phyloP scores from a whole-genome alignment of 2,888 invertebrate genomes.

The Drosophila paracracens region DNA sequence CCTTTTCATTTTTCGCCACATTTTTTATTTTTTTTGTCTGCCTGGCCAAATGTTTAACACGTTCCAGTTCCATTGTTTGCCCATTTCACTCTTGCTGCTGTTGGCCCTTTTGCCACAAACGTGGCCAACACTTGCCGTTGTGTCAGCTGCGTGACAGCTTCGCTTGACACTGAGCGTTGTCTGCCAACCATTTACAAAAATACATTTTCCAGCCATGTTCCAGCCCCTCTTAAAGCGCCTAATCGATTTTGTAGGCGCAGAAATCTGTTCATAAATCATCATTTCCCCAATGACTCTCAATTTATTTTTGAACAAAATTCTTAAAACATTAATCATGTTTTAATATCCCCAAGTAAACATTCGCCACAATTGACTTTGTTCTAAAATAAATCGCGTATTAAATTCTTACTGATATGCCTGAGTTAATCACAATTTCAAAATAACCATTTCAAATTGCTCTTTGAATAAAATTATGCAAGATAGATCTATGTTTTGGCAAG shows the following conservation, averaged over 20 bases:
- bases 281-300: conserved; percentile 29
- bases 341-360: conserved; percentile 3
- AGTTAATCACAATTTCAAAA: neutral
- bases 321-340: conserved; percentile 37
- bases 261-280: conserved; percentile 45
- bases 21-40: conserved; percentile 26
- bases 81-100: neutral
- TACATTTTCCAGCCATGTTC: conserved; percentile 5
- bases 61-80: conserved; percentile 56
- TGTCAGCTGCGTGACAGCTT: conserved; percentile 67
- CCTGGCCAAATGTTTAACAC: conserved; percentile 73
- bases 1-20: neutral
- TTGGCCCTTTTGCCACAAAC: conserved; percentile 27
- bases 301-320: conserved; percentile 25
- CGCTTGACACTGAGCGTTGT: conserved; percentile 54
- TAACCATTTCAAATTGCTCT: neutral
- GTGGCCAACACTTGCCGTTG: conserved; percentile 49
- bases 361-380: neutral
- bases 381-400: conserved; percentile 16
- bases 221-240: conserved; percentile 2
- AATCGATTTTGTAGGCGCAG: conserved; percentile 38
- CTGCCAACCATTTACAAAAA: conserved; percentile 7
- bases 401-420: neutral
- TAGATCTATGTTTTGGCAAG: neutral
- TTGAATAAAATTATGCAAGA: neutral